Conservation (phyloP, 2,888 invertebrate genomes). For the Drosophila infuscata region DNA sequence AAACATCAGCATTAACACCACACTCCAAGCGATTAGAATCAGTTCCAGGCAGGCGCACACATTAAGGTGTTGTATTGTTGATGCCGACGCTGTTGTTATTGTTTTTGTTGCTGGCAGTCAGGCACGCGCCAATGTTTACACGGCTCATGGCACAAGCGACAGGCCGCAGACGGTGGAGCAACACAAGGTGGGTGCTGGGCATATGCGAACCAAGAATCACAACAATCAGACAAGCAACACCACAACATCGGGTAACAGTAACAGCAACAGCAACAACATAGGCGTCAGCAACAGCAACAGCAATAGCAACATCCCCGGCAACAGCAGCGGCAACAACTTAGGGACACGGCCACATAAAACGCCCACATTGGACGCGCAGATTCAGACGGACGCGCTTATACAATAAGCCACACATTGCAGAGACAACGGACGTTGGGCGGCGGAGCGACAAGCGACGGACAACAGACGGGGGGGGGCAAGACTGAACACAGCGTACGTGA, state of each 20-base stretch:
- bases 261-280: slow-evolving; percentile 25
- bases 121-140: slow-evolving; percentile 81
- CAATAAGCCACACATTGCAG: slow-evolving; percentile 77
- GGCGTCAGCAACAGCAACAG: slow-evolving; percentile 30
- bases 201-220: slow-evolving; percentile 78
- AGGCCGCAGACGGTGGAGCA: slow-evolving; percentile 12
- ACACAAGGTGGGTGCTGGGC: slow-evolving; percentile 39
- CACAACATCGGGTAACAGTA: slow-evolving; percentile 47
- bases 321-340: slow-evolving; percentile 46
- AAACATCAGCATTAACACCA: slow-evolving; percentile 78
- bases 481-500: slow-evolving; percentile 22
- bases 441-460: slow-evolving; percentile 19
- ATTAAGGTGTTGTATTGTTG: slow-evolving; percentile 72
- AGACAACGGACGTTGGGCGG: slow-evolving; percentile 46
- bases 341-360: slow-evolving; percentile 66
- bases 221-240: slow-evolving; percentile 72
- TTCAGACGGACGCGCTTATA: slow-evolving; percentile 61
- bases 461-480: slow-evolving; percentile 1
- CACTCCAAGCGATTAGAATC: slow-evolving; percentile 73
- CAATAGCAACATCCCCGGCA: slow-evolving; percentile 44
- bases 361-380: slow-evolving; percentile 66
- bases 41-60: slow-evolving; percentile 77
- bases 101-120: slow-evolving; percentile 55
- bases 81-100: slow-evolving; percentile 27
- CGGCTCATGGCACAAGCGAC: slow-evolving; percentile 72